A percentile compares a stretch with the other conserved stretches of the same genome.
phyloP scores from a whole-genome alignment of 2,113 vertebrate genomes.

The Gambusia holbrooki region DNA sequence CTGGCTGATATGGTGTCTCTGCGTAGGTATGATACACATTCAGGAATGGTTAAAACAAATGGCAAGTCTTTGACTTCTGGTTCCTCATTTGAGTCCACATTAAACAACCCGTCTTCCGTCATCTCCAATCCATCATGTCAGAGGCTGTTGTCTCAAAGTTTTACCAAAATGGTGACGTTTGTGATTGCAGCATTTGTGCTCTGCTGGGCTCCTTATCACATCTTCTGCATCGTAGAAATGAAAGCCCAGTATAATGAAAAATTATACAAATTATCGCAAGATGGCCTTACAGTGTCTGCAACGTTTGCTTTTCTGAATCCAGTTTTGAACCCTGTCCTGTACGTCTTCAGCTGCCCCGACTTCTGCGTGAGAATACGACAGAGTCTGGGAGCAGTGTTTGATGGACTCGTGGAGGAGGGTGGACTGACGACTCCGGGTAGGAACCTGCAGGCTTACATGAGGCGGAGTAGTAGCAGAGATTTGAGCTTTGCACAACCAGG shows the following conservation, averaged over 20 bases:
- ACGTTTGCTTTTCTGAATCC: slow-evolving; percentile 86
- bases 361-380: slow-evolving; percentile 81
- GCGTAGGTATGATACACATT: slow-evolving; percentile 1
- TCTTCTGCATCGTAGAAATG: slow-evolving; percentile 84
- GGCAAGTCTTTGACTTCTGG: background rate
- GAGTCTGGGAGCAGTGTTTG: slow-evolving; percentile 72
- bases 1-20: background rate
- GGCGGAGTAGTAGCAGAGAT: slow-evolving; percentile 31
- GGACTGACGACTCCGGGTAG: slow-evolving; percentile 23
- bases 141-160: slow-evolving; percentile 77
- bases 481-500: background rate
- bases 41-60: slow-evolving; percentile 7
- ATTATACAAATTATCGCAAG: slow-evolving; percentile 37
- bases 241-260: slow-evolving; percentile 49
- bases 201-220: slow-evolving; percentile 90
- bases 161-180: slow-evolving; percentile 86
- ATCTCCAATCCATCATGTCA: background rate
- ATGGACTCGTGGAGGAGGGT: slow-evolving; percentile 77
- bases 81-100: background rate
- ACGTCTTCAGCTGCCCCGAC: slow-evolving; percentile 91
- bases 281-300: slow-evolving; percentile 76
- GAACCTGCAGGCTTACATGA: slow-evolving; percentile 23
- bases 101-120: background rate
- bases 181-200: slow-evolving; percentile 87
- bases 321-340: slow-evolving; percentile 89